Percentiles rank a stretch among this genome's conserved stretches.
Evolutionary conservation across 2,888 invertebrate genomes (phyloP).

Genomic region (Ferdinandea cuprea): DNA sequence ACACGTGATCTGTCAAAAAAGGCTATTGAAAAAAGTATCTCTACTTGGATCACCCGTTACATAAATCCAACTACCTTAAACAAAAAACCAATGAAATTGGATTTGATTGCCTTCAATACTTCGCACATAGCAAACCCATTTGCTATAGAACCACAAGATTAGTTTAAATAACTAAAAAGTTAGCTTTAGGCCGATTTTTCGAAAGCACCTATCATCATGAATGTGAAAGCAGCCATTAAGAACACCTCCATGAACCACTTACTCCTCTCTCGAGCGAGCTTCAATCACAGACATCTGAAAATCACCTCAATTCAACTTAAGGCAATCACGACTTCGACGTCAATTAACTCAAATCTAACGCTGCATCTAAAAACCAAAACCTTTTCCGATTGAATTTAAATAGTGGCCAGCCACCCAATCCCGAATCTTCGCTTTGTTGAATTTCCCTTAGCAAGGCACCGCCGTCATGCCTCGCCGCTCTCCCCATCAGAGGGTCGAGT

Average conservation of each 20-base stretch:
- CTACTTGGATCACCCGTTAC: too few species aligned
- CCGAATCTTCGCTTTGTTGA: background rate
- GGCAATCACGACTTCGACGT: conserved; percentile 2
- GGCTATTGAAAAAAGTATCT: too few species aligned
- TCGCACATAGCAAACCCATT: too few species aligned
- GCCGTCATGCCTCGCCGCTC: too few species aligned
- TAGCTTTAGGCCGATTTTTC: too few species aligned
- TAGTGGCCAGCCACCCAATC: conserved; percentile 33
- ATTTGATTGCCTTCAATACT: too few species aligned
- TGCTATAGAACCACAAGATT: too few species aligned
- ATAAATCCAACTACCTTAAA: too few species aligned
- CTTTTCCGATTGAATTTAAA: conserved; percentile 66
- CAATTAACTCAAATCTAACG: conserved; percentile 55
- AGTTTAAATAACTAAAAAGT: too few species aligned
- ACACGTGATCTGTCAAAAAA: too few species aligned
- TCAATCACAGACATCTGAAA: conserved; percentile 19
- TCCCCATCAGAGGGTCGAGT: background rate
- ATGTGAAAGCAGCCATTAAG: background rate
- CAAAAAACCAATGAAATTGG: too few species aligned
- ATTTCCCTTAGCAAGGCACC: background rate
- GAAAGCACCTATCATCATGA: too few species aligned
- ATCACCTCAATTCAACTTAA: conserved; percentile 28
- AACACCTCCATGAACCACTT: background rate
- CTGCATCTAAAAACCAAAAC: conserved; percentile 56
- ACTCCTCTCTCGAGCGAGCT: background rate